Percentiles rank a stretch among this genome's conserved stretches.
Conservation (phyloP, 2,797 vertebrate genomes). For the Podargus strigoides region DNA sequence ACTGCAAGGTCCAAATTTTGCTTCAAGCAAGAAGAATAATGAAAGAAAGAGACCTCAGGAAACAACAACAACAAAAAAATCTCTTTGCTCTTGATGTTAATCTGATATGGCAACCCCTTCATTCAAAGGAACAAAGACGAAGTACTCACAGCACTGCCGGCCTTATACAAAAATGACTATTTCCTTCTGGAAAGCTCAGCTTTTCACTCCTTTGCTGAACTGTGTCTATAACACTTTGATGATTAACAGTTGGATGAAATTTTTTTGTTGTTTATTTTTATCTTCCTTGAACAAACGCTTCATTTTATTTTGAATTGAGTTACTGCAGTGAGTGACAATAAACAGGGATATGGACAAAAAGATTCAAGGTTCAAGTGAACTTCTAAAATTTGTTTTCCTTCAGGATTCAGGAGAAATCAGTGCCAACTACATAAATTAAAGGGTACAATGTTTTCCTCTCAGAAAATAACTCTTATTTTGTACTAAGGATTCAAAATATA, state of each 20-base stretch:
- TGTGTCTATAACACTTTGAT: background rate
- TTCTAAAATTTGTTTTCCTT: background rate
- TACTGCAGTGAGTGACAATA: background rate
- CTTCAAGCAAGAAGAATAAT: background rate
- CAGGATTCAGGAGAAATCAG: background rate
- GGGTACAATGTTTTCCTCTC: background rate
- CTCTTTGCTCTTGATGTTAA: background rate
- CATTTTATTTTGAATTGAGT: background rate
- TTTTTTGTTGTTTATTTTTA: background rate
- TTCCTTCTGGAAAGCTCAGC: background rate
- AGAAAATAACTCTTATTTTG: background rate
- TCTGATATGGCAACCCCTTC: background rate
- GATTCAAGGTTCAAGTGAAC: background rate
- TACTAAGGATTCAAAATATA: background rate
- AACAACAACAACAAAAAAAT: background rate
- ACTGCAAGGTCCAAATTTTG: background rate
- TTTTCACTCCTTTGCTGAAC: background rate
- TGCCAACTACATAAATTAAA: background rate
- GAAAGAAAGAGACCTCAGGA: background rate
- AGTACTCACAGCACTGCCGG: background rate
- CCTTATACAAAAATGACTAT: background rate
- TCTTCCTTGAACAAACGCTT: background rate
- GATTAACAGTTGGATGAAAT: background rate
- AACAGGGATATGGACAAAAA: background rate
- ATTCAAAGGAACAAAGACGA: background rate